phyloP scores from a whole-genome alignment of 2,888 invertebrate genomes.

The Eupithecia subumbrata region DNA sequence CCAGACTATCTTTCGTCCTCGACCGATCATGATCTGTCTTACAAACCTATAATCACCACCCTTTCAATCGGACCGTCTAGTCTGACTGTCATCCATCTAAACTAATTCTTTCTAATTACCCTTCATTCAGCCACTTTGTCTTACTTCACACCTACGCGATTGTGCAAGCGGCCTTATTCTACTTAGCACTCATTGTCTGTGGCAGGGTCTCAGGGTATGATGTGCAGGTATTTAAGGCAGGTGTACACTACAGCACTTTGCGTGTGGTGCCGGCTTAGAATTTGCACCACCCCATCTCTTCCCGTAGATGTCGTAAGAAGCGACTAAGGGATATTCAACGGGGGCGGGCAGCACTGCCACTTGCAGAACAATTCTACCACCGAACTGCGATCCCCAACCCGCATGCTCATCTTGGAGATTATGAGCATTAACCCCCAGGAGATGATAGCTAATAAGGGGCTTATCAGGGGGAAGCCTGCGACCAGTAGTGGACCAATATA shows the following conservation, averaged over 20 bases:
- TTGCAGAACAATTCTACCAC: no score
- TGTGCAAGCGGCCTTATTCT: slow-evolving; percentile 71
- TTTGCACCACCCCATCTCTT: no score
- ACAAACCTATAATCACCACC: neutral
- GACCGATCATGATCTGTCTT: neutral
- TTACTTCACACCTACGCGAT: slow-evolving; percentile 48
- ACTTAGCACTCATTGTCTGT: slow-evolving; percentile 58
- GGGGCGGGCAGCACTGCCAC: no score
- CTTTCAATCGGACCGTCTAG: neutral
- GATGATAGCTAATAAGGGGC: no score
- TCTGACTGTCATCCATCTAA: slow-evolving; percentile 6
- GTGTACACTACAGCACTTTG: neutral
- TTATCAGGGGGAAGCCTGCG: no score
- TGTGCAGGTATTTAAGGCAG: slow-evolving; percentile 17
- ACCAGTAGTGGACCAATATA: no score
- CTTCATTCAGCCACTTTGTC: slow-evolving; percentile 25
- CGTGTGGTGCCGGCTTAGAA: no score
- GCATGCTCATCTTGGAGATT: no score
- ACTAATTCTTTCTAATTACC: slow-evolving; percentile 28
- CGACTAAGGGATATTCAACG: no score
- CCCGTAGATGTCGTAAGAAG: no score
- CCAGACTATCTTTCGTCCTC: neutral
- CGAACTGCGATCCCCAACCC: no score
- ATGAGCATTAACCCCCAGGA: no score
- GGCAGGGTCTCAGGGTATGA: slow-evolving; percentile 35